A percentile compares a stretch with the other conserved stretches of the same genome.
These are phyloP conservation scores for Dreissena rostriformis DNA, from an alignment of 1,140 invertebrate genomes.

Conservation along the genomic window DNA sequence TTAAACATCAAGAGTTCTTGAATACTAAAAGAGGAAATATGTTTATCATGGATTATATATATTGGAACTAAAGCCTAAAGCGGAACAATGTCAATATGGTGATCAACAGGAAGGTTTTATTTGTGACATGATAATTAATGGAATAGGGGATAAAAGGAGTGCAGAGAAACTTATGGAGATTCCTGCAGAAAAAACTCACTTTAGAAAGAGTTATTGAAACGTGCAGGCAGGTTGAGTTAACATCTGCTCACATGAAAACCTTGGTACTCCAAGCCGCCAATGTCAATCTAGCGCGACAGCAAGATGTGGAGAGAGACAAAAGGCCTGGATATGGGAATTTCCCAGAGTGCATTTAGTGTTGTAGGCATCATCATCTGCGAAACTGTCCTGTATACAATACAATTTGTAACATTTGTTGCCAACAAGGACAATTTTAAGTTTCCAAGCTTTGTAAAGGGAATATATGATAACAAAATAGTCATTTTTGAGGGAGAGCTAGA, in stretches of 20 bases:
- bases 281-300: background rate
- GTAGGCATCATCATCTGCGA: slow-evolving; percentile 28
- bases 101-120: too few relatives aligned
- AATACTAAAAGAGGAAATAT: too few relatives aligned
- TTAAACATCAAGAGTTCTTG: too few relatives aligned
- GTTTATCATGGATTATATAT: too few relatives aligned
- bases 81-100: too few relatives aligned
- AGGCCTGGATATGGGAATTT: background rate
- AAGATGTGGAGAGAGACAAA: background rate
- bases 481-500: background rate
- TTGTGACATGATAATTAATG: too few relatives aligned
- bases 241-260: slow-evolving; percentile 46
- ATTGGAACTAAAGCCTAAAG: too few relatives aligned
- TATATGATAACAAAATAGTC: background rate
- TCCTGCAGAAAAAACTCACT: slow-evolving; percentile 28
- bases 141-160: too few relatives aligned
- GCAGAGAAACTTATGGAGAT: slow-evolving; percentile 61
- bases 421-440: slow-evolving; percentile 44
- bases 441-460: slow-evolving; percentile 31
- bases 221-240: slow-evolving; percentile 57
- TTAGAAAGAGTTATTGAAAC: slow-evolving; percentile 53
- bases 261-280: background rate
- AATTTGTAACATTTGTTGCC: slow-evolving; percentile 3
- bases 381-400: slow-evolving; percentile 41
- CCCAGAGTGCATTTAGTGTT: slow-evolving; percentile 31